phyloP scores from a whole-genome alignment of 2,888 invertebrate genomes.

The Loripinus fragilis region DNA sequence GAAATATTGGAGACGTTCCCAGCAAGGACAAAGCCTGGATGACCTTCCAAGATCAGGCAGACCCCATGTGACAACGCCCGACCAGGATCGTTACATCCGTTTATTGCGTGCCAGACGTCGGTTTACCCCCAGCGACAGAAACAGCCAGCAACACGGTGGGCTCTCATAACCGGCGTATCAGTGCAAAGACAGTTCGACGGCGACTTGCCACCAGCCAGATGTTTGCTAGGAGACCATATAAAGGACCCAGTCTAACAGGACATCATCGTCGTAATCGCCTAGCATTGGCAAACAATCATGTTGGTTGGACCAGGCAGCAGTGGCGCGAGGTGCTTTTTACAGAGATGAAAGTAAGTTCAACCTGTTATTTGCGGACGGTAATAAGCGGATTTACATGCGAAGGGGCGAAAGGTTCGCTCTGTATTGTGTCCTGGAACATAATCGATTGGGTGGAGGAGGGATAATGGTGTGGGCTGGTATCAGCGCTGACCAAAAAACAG shows the following conservation, averaged over 20 bases:
- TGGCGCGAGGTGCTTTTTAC: neutral
- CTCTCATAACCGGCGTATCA: neutral
- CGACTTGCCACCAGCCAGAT: neutral
- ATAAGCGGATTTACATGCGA: neutral
- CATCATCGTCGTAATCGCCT: neutral
- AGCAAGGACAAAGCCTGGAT: neutral
- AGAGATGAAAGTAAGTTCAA: slow-evolving; percentile 17
- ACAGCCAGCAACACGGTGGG: neutral
- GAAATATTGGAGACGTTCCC: neutral
- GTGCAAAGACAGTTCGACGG: neutral
- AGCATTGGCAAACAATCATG: neutral
- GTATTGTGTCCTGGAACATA: neutral
- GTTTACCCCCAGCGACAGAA: slow-evolving; percentile 6
- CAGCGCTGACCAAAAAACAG: slow-evolving; percentile 7
- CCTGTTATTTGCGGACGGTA: slow-evolving; percentile 6
- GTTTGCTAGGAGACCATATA: slow-evolving; percentile 1
- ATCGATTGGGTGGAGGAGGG: slow-evolving; percentile 17
- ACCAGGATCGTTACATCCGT: slow-evolving; percentile 5
- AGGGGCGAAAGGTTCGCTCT: slow-evolving; percentile 13
- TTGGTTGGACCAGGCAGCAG: neutral
- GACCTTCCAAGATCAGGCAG: neutral
- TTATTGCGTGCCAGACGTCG: neutral
- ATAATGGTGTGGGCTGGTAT: slow-evolving; percentile 6
- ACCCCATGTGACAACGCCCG: neutral
- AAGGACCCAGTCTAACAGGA: slow-evolving; percentile 1